A percentile compares a stretch with the other conserved stretches of the same genome.
Conservation (phyloP, 2,797 vertebrate species). For the Microctenopoma stevenorrisi region DNA sequence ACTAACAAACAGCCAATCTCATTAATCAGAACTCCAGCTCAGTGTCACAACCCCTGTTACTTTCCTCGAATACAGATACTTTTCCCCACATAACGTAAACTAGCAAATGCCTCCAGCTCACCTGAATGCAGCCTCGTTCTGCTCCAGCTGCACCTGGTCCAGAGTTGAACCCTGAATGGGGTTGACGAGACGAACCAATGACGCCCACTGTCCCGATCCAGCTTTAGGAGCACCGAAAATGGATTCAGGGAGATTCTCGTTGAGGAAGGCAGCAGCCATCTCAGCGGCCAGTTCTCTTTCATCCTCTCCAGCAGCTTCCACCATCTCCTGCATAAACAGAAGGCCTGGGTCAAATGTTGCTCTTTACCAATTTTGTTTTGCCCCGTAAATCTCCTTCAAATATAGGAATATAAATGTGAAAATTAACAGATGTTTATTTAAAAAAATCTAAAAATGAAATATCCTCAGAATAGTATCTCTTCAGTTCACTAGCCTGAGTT, state of each 20-base stretch:
- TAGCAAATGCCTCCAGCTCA: slow-evolving; percentile 64
- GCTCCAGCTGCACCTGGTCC: slow-evolving; percentile 96
- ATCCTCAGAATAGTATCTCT: no score
- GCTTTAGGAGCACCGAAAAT: slow-evolving; percentile 98
- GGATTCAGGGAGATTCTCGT: slow-evolving; percentile 97
- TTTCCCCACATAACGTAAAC: not conserved
- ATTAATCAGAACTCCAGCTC: not conserved
- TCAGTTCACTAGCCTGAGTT: not conserved
- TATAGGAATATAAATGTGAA: no score
- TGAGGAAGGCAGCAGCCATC: slow-evolving; percentile 98
- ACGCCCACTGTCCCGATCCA: slow-evolving; percentile 97
- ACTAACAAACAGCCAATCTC: not conserved
- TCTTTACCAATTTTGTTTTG: no score
- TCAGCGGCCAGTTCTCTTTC: slow-evolving; percentile 97
- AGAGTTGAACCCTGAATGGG: slow-evolving; percentile 95
- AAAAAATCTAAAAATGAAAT: no score
- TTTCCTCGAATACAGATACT: no score
- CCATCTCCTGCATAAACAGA: slow-evolving; percentile 90
- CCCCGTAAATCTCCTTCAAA: no score
- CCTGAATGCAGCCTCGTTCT: slow-evolving; percentile 99
- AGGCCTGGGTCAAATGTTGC: no score
- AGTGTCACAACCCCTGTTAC: not conserved
- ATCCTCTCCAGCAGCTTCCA: slow-evolving; percentile 97
- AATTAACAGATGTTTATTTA: no score
- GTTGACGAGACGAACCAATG: slow-evolving; percentile 94